Evolutionary conservation across 2,888 invertebrate species (phyloP).

Genomic region (Drepana falcataria): DNA sequence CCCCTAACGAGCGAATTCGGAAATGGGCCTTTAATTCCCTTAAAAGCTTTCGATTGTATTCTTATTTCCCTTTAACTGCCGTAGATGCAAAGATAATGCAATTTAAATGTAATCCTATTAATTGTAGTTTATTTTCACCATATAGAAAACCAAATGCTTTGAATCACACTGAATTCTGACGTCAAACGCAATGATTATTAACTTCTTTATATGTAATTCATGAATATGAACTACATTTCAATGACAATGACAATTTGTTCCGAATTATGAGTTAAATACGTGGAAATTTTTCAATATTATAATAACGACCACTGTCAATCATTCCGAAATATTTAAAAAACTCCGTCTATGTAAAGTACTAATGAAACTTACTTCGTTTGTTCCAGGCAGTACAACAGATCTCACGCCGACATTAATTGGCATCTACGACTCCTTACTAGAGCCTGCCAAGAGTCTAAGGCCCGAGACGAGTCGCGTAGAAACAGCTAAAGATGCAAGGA

Average conservation of each 20-base stretch:
- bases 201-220: no score
- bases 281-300: no score
- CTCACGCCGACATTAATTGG: constrained; percentile 91
- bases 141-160: no score
- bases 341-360: no score
- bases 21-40: constrained; percentile 30
- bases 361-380: constrained; percentile 27
- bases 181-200: no score
- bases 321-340: no score
- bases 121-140: background rate
- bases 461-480: constrained; percentile 50
- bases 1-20: constrained; percentile 9
- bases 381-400: constrained; percentile 91
- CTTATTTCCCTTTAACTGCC: constrained; percentile 24
- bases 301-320: no score
- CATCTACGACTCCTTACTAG: constrained; percentile 89
- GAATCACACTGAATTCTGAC: no score
- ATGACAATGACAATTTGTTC: no score
- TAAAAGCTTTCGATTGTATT: constrained; percentile 34
- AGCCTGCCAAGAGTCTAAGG: constrained; percentile 57
- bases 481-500: constrained; percentile 72
- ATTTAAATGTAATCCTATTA: background rate
- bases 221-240: no score
- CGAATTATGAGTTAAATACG: no score
- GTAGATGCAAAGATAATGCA: no score